A percentile compares a stretch with the other conserved stretches of the same genome.
Conservation (phyloP, 1,140 invertebrate species). For the Triops cancriformis region DNA sequence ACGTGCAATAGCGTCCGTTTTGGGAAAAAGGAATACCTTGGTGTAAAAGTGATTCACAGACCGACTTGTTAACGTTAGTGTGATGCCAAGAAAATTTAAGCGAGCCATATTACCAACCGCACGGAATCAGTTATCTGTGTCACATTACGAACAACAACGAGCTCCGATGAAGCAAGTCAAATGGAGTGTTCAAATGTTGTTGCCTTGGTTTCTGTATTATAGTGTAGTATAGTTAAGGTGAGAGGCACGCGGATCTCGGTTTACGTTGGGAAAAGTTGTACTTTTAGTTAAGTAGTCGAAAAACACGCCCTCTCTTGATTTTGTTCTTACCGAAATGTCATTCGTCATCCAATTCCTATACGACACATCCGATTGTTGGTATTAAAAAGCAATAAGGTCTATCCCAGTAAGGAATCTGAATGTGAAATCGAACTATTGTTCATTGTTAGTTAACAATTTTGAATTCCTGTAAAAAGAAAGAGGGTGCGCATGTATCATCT, state of each 20-base stretch:
- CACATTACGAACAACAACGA: background rate
- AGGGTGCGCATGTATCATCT: no score
- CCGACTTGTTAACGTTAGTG: background rate
- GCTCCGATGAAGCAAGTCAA: background rate
- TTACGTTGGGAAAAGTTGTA: background rate
- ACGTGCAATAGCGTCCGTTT: background rate
- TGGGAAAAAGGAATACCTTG: no score
- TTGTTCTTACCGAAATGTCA: background rate
- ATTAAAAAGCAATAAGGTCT: no score
- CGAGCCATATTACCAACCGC: background rate
- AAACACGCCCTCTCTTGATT: background rate
- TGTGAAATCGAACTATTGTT: no score
- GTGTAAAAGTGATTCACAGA: background rate
- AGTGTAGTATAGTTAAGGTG: constrained; percentile 11
- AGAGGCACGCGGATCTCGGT: background rate
- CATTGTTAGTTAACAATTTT: no score
- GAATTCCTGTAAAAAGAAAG: no score
- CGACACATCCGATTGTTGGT: no score
- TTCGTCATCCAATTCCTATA: background rate
- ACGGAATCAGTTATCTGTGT: background rate
- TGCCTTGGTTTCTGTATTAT: background rate
- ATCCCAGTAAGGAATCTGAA: no score
- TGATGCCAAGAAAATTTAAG: background rate
- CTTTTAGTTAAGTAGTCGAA: background rate
- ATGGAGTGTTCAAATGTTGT: background rate